Conservation (phyloP, 2,888 invertebrate species). For the Galerucella pusilla region DNA sequence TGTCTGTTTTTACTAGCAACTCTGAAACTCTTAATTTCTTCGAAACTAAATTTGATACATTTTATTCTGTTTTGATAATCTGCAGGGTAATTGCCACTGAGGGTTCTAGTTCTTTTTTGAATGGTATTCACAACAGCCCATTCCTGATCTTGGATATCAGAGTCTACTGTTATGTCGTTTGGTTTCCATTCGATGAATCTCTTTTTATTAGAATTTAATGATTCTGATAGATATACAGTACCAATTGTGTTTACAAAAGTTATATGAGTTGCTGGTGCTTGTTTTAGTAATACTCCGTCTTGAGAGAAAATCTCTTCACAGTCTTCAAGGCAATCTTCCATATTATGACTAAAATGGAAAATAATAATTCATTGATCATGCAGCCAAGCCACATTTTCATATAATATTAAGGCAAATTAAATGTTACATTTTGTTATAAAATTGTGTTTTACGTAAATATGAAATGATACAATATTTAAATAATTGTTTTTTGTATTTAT, state of each 20-base stretch:
- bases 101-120: conserved; percentile 72
- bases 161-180: conserved; percentile 80
- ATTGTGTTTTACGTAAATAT: no score
- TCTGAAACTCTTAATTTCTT: conserved; percentile 75
- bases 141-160: conserved; percentile 82
- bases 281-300: conserved; percentile 80
- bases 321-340: conserved; percentile 55
- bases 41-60: conserved; percentile 70
- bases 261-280: conserved; percentile 72
- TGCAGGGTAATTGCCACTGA: conserved; percentile 68
- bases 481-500: no score
- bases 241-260: conserved; percentile 72
- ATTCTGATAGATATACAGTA: conserved; percentile 76
- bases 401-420: no score
- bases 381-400: background rate
- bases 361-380: background rate
- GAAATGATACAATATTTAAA: no score
- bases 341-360: conserved; percentile 33
- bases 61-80: conserved; percentile 65
- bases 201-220: conserved; percentile 65
- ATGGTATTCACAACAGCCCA: conserved; percentile 87
- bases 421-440: no score
- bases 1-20: conserved; percentile 61
- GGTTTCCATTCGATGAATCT: conserved; percentile 83
- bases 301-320: conserved; percentile 78